Base-by-base conservation (phyloP, 2,113 vertebrate species). In the Steatornis caripensis region DNA sequence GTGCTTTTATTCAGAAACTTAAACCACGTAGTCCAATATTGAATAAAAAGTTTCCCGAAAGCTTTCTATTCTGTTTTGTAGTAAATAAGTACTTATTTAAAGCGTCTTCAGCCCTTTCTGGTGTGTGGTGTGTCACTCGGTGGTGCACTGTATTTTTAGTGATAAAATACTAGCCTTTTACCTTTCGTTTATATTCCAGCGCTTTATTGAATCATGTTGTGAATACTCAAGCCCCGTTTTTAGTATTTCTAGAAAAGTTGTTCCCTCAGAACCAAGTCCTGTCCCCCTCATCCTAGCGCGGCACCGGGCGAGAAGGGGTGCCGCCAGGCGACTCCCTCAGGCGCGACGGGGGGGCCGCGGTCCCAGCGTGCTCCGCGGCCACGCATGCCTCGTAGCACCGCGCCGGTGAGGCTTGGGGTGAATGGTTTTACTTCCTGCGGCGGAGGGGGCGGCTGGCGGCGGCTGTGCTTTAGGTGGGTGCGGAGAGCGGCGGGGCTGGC, bases 311-410 rank as follows among this genome's bases (percentile, higher is more conserved):
- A 7, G 5, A 5, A 9, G 2, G 5, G 23, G 3, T 15, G 15
- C 32, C 17, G 3, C 15, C 3, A 2, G 0, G 4, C 27, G 1
- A 2, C 12, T 19, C 6, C 32, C 10, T 24, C 26, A 1, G 8
- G 4, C 15, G 18, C 27, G 11, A 16, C 37, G 57, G 27, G 53
- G 18, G 13, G 37, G 2, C 8, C 4, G 41, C 16, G 3, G 1
- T 92, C 95, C 97, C 97, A 55, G 87, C 3, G 22, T 94, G 78
- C 95, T 81, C 19, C 37, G 89, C 76, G 75, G 81, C 70, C 87
- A 39, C 92, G 89, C 94, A 87, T 46, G 89, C 69, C 20, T 57
- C 7, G n/a, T 54, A 0, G 0, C 4, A 11, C 23, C 24, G 30
- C 39, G 3, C 21, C n/a, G 9, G 0, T 11, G 11, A 22, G 39